Conservation (phyloP, 2,888 invertebrate species). For the Drosophila stalkeri region DNA sequence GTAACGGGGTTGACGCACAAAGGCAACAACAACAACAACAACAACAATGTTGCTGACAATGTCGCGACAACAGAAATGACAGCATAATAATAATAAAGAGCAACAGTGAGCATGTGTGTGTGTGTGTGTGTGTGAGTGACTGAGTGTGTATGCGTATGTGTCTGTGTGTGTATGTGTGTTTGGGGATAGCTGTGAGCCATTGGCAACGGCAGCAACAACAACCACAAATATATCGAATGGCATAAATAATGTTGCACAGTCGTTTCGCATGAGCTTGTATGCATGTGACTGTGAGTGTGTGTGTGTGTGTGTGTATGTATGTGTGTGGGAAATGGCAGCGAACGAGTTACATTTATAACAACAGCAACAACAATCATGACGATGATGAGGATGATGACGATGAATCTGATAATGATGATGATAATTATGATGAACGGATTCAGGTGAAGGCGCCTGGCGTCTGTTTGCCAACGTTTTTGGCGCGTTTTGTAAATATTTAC, state of each 20-base stretch:
- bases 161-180: neutral
- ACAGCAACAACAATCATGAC: conserved; percentile 28
- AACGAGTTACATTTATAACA: conserved; percentile 52
- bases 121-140: conserved; percentile 4
- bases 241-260: conserved; percentile 68
- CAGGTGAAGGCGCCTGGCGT: conserved; percentile 66
- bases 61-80: conserved; percentile 78
- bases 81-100: conserved; percentile 77
- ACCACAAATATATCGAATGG: conserved; percentile 67
- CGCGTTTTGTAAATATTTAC: conserved; percentile 81
- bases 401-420: conserved; percentile 33
- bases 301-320: conserved; percentile 9
- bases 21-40: conserved; percentile 52
- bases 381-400: conserved; percentile 32
- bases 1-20: conserved; percentile 10
- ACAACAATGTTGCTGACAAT: conserved; percentile 70
- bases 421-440: conserved; percentile 56
- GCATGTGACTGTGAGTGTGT: conserved; percentile 2
- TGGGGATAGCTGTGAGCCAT: conserved; percentile 16
- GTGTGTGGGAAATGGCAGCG: conserved; percentile 23
- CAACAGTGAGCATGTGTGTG: conserved; percentile 14
- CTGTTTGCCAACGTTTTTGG: conserved; percentile 78
- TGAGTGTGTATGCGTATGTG: neutral
- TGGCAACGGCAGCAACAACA: conserved; percentile 30
- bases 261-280: conserved; percentile 13